These are phyloP conservation scores for Anastrepha obliqua DNA, from an alignment of 1,140 invertebrate species.

Conservation along the genomic window DNA sequence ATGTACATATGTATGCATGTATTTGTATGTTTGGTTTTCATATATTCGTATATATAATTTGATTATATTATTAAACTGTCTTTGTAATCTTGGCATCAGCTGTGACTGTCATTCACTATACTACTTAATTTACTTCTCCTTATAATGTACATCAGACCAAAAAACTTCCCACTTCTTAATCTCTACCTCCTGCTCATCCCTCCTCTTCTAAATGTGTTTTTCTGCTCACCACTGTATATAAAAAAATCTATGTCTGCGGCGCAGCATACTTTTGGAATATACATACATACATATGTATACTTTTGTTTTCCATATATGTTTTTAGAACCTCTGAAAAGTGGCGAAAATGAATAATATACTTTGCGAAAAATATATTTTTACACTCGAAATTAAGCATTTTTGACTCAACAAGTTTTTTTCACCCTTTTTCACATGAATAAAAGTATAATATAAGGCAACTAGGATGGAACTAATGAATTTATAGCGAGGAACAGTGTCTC, in stretches of 20 bases:
- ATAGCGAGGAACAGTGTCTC: conserved; percentile 37
- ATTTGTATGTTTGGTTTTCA: conserved; percentile 20
- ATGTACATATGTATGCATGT: not conserved
- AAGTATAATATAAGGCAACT: conserved; percentile 21
- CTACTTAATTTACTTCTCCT: conserved; percentile 34
- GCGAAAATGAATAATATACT: conserved; percentile 33
- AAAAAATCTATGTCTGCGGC: conserved; percentile 41
- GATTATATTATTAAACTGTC: conserved; percentile 50
- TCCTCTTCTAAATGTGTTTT: conserved; percentile 5
- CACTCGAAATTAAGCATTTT: conserved; percentile 11
- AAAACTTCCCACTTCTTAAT: conserved; percentile 51
- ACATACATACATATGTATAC: conserved; percentile 49
- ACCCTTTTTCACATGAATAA: conserved; percentile 14
- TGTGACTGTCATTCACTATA: conserved; percentile 36
- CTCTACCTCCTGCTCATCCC: conserved; percentile 31
- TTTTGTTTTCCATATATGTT: conserved; percentile 52
- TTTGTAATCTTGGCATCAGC: conserved; percentile 42
- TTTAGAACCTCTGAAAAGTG: conserved; percentile 42
- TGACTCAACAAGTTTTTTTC: conserved; percentile 50
- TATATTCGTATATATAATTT: conserved; percentile 36
- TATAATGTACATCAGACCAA: conserved; percentile 22
- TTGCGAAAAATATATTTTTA: conserved; percentile 46
- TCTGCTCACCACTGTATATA: conserved; percentile 35
- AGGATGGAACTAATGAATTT: conserved; percentile 45
- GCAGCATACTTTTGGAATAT: conserved; percentile 53